Base-by-base conservation (phyloP, 2,113 vertebrate genomes). In the Cettia cetti region DNA sequence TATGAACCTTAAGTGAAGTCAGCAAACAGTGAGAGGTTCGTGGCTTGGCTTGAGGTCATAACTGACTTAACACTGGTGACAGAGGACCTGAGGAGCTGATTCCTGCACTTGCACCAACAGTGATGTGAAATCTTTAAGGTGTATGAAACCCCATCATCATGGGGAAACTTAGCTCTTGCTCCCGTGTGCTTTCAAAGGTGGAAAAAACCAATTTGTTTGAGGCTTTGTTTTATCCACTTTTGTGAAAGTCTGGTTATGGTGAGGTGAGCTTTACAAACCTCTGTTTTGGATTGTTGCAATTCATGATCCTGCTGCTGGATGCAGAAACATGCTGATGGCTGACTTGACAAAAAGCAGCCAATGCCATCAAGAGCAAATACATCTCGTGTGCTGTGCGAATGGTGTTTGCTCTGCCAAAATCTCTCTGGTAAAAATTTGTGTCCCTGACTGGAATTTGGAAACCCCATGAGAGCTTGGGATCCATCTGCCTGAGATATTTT, bases 121-220 rank as follows among this genome's bases (percentile, higher is more conserved):
- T 13, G 37, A 16, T 68, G 42, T 4, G 3, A 83, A 68, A n/a
- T 42, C 10, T 77, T 61, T 54, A 37, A 80, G 64, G 13, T 33
- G 6, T 24, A 30, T 0, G 0, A 70, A 90, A 23, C 17, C 64
- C 64, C 15, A 17, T 7, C 2, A 0, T 68, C 28, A 5, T 2
- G 5, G n/a, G 31, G 56, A 52, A 66, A 15, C 35, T 40, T 92
- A 2, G 5, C 3, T 31, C 28, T 7, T 60, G 22, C 8, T 65
- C 23, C 15, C 11, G 4, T 14, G 16, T 15, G 16, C 70, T 89
- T 82, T 61, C 35, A 10, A 76, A 78, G 49, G 22, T 15, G 47
- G 24, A 63, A 37, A 47, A 72, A 87, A 31, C 8, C 8, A 72
- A 19, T 70, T 81, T 61, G 18, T 61, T 65, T 33, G 33, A 59